Percentiles rank a stretch among this genome's conserved stretches.
phyloP scores from a whole-genome alignment of 2,888 invertebrate genomes.

The Thymelicus lineola region DNA sequence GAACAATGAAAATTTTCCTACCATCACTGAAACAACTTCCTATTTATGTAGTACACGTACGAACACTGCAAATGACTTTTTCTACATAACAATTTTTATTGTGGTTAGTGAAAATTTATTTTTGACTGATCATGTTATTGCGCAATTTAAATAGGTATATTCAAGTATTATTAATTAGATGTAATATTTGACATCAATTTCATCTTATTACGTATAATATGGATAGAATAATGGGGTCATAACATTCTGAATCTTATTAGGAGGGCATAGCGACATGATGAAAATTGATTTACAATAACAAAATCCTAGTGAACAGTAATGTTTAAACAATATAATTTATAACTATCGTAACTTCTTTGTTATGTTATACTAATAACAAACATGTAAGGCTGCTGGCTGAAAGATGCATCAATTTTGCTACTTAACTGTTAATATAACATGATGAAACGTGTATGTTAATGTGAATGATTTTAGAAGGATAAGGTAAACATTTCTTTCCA shows the following conservation, averaged over 20 bases:
- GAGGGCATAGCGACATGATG: too few species aligned
- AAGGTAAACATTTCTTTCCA: not conserved
- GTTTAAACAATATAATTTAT: too few species aligned
- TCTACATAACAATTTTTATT: not conserved
- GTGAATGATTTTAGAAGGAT: not conserved
- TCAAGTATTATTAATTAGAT: not conserved
- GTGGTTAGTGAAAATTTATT: not conserved
- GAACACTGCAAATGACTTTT: not conserved
- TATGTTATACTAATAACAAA: too few species aligned
- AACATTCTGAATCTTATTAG: too few species aligned
- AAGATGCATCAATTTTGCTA: too few species aligned
- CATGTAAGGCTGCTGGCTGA: too few species aligned
- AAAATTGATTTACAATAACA: too few species aligned
- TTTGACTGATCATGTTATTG: not conserved
- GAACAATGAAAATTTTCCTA: not conserved
- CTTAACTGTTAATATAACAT: too few species aligned
- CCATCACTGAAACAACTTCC: not conserved
- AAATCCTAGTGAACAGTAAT: too few species aligned
- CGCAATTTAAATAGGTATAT: not conserved
- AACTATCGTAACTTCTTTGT: too few species aligned
- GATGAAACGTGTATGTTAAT: not conserved
- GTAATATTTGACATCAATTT: not conserved
- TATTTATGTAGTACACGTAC: not conserved
- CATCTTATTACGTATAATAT: too few species aligned
- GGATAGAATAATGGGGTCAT: too few species aligned